phyloP scores from a whole-genome alignment of 1,140 invertebrate species.

The Zeugodacus cucurbitae region DNA sequence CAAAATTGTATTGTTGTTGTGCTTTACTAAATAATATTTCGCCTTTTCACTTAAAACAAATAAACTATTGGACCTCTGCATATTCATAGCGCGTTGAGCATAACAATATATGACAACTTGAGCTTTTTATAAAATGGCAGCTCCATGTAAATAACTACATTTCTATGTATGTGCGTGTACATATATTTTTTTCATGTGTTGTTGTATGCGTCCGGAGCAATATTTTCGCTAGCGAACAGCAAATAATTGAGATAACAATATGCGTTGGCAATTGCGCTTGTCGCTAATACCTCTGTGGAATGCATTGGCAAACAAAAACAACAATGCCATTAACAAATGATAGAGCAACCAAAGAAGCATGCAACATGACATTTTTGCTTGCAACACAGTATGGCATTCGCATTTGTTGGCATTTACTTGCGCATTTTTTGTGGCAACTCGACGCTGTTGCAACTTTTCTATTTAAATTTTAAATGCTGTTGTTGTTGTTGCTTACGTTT shows the following conservation, averaged over 20 bases:
- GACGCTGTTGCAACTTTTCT: neutral
- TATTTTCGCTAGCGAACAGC: neutral
- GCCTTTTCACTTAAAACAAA: neutral
- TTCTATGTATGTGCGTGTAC: too few species aligned
- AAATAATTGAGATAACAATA: constrained; percentile 36
- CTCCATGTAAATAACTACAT: neutral
- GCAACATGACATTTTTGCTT: neutral
- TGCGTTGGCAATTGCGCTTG: neutral
- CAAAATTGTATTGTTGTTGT: too few species aligned
- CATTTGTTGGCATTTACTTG: neutral
- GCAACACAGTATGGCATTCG: neutral
- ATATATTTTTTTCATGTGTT: too few species aligned
- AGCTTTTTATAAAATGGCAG: neutral
- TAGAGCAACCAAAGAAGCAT: neutral
- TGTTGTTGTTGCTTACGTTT: neutral
- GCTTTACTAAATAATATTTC: too few species aligned
- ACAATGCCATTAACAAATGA: neutral
- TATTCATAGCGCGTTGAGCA: neutral
- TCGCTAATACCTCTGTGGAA: neutral
- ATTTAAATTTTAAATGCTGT: neutral
- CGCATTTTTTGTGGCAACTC: neutral
- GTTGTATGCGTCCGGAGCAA: neutral
- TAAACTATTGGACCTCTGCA: neutral
- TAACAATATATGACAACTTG: neutral
- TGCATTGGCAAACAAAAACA: neutral